phyloP scores from a whole-genome alignment of 2,113 vertebrate species.

The Fukomys damarensis region DNA sequence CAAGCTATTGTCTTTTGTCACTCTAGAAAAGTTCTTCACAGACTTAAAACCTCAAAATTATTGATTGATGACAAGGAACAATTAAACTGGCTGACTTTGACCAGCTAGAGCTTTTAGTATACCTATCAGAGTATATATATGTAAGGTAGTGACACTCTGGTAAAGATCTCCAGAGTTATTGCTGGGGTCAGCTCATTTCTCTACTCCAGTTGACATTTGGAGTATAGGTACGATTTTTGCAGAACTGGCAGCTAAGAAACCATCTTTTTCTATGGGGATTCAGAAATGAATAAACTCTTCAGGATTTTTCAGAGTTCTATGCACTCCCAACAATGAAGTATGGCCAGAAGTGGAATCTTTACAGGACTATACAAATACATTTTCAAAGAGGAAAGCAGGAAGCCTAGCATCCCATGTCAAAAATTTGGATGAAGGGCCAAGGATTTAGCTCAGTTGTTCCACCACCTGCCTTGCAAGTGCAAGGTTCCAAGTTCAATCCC shows the following conservation, averaged over 20 bases:
- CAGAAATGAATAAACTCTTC: background rate
- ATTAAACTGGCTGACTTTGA: slow-evolving; percentile 94
- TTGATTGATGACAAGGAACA: slow-evolving; percentile 90
- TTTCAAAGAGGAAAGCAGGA: too few species aligned
- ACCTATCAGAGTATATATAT: slow-evolving; percentile 91
- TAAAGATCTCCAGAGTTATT: slow-evolving; percentile 92
- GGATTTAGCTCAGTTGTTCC: too few species aligned
- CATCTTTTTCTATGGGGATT: background rate
- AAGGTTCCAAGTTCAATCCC: too few species aligned
- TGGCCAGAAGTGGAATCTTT: too few species aligned
- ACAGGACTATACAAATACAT: too few species aligned
- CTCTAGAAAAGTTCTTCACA: slow-evolving; percentile 89
- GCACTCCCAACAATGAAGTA: slow-evolving; percentile 95
- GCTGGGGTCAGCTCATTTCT: slow-evolving; percentile 82
- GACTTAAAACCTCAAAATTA: slow-evolving; percentile 92
- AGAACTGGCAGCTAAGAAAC: background rate
- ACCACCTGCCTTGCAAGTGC: too few species aligned
- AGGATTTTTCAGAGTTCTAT: background rate
- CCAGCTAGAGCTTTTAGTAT: slow-evolving; percentile 89
- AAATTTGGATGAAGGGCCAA: too few species aligned
- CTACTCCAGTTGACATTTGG: slow-evolving; percentile 88
- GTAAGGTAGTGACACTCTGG: slow-evolving; percentile 93
- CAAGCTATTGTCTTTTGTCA: slow-evolving; percentile 87
- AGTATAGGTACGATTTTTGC: background rate
- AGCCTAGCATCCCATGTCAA: too few species aligned